Conservation (phyloP, 2,113 vertebrate species). For the Micromys minutus region DNA sequence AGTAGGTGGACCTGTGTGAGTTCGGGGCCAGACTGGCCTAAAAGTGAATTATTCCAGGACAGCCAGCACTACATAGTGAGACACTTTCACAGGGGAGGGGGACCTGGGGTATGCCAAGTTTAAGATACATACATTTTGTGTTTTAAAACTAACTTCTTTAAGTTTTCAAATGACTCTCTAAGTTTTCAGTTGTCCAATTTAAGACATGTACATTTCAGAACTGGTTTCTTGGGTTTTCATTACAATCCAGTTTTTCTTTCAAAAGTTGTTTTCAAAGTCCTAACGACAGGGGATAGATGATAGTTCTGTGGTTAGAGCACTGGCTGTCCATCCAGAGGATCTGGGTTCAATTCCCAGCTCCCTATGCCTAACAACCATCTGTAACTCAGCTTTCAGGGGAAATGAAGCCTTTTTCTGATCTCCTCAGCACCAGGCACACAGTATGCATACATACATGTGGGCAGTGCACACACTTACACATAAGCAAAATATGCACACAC, state of each 20-base stretch:
- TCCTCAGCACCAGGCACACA: background rate
- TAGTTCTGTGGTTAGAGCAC: background rate
- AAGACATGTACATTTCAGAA: background rate
- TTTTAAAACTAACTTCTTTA: background rate
- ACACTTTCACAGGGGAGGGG: too few relatives aligned
- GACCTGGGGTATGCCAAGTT: too few relatives aligned
- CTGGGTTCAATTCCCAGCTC: background rate
- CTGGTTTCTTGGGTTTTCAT: background rate
- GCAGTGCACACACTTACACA: background rate
- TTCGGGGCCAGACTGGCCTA: too few relatives aligned
- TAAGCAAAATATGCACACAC: background rate
- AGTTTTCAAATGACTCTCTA: background rate
- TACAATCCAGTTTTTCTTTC: background rate
- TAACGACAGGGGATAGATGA: background rate
- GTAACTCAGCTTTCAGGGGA: background rate
- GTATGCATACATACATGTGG: background rate
- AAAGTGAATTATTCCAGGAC: too few relatives aligned
- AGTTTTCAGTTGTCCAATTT: background rate
- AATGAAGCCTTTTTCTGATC: background rate
- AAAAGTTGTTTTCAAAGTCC: background rate
- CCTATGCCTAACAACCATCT: background rate
- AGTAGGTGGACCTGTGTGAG: too few relatives aligned
- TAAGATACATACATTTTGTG: background rate
- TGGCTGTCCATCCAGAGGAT: background rate
- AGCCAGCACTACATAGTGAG: too few relatives aligned